Percentiles rank a stretch among this genome's conserved stretches.
Conservation (phyloP, 2,797 vertebrate genomes). For the Sandelia bainsii region DNA sequence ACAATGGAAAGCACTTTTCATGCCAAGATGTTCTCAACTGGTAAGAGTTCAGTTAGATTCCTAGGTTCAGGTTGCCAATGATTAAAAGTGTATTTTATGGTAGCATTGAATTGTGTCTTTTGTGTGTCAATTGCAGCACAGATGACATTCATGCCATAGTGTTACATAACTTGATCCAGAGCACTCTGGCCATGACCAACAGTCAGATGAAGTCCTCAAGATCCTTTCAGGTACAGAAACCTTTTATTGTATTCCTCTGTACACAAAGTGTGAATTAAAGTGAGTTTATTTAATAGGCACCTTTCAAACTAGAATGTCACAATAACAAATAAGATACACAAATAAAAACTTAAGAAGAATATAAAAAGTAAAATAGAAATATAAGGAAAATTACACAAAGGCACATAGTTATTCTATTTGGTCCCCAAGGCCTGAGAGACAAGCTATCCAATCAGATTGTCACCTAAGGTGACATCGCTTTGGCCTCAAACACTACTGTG, state of each 20-base stretch:
- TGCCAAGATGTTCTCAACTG: constrained; percentile 84
- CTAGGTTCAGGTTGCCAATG: background rate
- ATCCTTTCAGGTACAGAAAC: constrained; percentile 90
- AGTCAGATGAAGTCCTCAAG: constrained; percentile 92
- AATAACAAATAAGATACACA: background rate
- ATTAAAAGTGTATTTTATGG: background rate
- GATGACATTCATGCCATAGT: constrained; percentile 93
- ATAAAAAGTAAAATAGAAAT: background rate
- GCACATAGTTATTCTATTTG: too few species aligned
- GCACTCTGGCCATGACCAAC: constrained; percentile 93
- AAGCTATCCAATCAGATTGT: too few species aligned
- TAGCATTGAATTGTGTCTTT: background rate
- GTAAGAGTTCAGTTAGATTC: constrained; percentile 66
- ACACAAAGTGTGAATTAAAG: background rate
- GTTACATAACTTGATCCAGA: constrained; percentile 95
- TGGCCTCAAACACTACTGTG: too few species aligned
- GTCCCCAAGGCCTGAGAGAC: too few species aligned
- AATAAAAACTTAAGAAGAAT: too few species aligned
- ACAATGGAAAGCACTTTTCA: constrained; percentile 71
- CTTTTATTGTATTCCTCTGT: background rate
- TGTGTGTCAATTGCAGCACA: constrained; percentile 74
- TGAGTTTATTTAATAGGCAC: background rate
- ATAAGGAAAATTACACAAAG: too few species aligned
- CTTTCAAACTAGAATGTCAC: background rate
- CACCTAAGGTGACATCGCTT: too few species aligned